Evolutionary conservation across 2,888 invertebrate genomes (phyloP).

Genomic region (Orthonevra nobilis): DNA sequence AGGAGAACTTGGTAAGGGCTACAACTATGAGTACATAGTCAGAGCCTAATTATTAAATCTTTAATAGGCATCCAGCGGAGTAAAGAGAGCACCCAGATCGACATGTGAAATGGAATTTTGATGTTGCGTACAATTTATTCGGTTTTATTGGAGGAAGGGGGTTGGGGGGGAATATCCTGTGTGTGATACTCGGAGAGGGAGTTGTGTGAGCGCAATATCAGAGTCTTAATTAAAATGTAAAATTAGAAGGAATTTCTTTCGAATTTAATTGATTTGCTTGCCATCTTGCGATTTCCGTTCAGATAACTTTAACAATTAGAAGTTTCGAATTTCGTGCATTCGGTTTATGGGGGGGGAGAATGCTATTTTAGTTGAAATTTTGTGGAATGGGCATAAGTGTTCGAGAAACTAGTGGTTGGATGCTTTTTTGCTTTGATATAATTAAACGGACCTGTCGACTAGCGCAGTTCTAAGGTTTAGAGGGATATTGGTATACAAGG

Average conservation of each 20-base stretch:
- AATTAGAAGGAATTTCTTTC: conserved; percentile 17
- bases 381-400: neutral
- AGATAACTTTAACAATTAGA: conserved; percentile 18
- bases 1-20: too few species aligned
- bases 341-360: too few species aligned
- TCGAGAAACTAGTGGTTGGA: too few species aligned
- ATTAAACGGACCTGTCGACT: too few species aligned
- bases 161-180: conserved; percentile 14
- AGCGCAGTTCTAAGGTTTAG: too few species aligned
- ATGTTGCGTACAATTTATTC: conserved; percentile 22
- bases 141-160: neutral
- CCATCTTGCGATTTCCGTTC: conserved; percentile 7
- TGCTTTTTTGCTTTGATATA: too few species aligned
- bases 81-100: conserved; percentile 3
- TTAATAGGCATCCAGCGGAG: conserved; percentile 25
- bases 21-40: too few species aligned
- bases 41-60: conserved; percentile 40
- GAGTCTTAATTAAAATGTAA: conserved; percentile 37
- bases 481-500: too few species aligned
- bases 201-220: neutral
- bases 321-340: conserved; percentile 15
- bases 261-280: conserved; percentile 21
- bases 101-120: conserved; percentile 45
- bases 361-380: too few species aligned
- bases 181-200: neutral